Conservation (phyloP, 2,113 vertebrate genomes). For the Eublepharis macularius region DNA sequence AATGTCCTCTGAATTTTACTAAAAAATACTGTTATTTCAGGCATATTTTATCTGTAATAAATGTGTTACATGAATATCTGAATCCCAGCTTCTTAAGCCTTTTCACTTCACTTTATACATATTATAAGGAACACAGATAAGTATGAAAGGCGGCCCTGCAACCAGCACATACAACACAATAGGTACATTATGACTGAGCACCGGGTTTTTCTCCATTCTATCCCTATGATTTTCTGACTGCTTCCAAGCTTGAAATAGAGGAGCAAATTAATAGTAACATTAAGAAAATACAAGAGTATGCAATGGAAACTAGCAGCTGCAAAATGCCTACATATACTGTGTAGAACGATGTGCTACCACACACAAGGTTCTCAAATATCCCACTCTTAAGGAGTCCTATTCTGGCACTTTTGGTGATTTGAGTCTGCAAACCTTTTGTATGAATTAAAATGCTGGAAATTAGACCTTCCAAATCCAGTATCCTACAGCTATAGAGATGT, state of each 20-base stretch:
- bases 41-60: constrained; percentile 23
- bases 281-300: constrained; percentile 52
- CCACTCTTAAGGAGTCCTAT: constrained; percentile 44
- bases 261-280: constrained; percentile 3
- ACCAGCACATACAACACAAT: constrained; percentile 39
- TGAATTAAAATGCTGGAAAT: constrained; percentile 34
- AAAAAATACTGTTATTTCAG: constrained; percentile 20
- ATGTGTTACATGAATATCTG: constrained; percentile 36
- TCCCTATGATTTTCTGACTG: constrained; percentile 41
- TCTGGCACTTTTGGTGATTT: constrained; percentile 71
- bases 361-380: constrained; percentile 55
- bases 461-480: neutral
- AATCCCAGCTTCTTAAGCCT: constrained; percentile 18
- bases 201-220: constrained; percentile 36
- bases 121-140: constrained; percentile 40
- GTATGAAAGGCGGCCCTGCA: constrained; percentile 36
- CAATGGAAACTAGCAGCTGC: constrained; percentile 57
- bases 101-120: constrained; percentile 1
- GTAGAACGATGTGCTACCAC: constrained; percentile 61
- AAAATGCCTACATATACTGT: constrained; percentile 52
- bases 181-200: constrained; percentile 48
- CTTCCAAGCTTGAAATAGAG: constrained; percentile 36
- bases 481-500: neutral
- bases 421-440: constrained; percentile 46
- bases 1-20: neutral